Base-by-base conservation (phyloP, 1,140 invertebrate genomes). In the Arion vulgaris region DNA sequence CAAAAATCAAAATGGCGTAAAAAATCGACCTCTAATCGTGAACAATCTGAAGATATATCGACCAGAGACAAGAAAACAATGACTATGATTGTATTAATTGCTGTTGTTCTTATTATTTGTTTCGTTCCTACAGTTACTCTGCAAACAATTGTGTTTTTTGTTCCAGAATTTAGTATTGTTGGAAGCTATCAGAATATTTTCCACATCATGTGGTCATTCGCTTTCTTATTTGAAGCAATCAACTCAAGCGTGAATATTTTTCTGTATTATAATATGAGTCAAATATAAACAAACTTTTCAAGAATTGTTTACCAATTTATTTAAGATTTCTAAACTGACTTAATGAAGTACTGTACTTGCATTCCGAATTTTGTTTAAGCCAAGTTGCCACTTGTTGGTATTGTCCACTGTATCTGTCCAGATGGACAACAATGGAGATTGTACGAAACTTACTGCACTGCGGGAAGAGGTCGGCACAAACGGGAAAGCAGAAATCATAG, bases 191-290 rank as follows among this genome's bases (percentile, higher is more conserved):
- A 7, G 13, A 74, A 74, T 28, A 38, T 45, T 2, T 74, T 74
- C n/a, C 39, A 11, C 38, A 1, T 39, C 2, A 9, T 45, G 36
- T 74, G 72, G 72, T 74, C 72, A 1, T 74, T 74, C 38, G 4
- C 38, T 41, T 41, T 41, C 4, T 5, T 45, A 7, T 74, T n/a
- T 26, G 7, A 41, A 1, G 72, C 72, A 17, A 2, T 45, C 5
- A 41, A 41, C 39, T 39, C 72, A 4, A 74, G 72, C n/a, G 13
- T 74, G 7, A 74, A 74, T 28, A 74, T 74, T 41, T 23, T 74
- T 28, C 72, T 74, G 15, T 74, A 74, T 41, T 74, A 74, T 39
- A 41, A 9, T 17, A 74, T 74, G 72, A 74, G 72, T 41, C 17
- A 38, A n/a, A 41, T 13, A 45, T 74, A 74, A 15, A 15, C 41